Evolutionary conservation across 2,888 invertebrate genomes (phyloP), one percentile per base, ranked within the genome.

Genomic region (Eristalis arbustorum): DNA sequence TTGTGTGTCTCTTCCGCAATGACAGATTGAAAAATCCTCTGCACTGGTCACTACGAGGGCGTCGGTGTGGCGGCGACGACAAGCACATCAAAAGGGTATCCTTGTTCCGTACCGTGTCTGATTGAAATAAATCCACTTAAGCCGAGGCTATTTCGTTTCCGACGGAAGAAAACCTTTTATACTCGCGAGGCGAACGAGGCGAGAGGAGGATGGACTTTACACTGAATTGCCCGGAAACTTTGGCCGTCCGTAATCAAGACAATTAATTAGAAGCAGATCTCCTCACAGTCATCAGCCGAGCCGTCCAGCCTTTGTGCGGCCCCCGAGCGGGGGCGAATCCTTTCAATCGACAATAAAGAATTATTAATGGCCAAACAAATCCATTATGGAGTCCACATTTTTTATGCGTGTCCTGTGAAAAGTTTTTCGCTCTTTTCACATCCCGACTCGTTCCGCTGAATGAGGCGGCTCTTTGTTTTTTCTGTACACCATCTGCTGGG

Each of bases 331-430:
- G 11, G 40, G 74, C 66, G 34, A 83, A 87, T 83, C 83, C 75
- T 83, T 87, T 83, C 87, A 87, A 87, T 87, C 87, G 87, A 83
- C 83, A 83, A 82, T 87, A 87, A 87, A 83, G 75, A 87, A 87
- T 87, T 87, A 87, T 87, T 87, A 83, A 87, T 87, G 87, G 87
- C 75, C 87, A 87, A 87, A 87, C 87, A 87, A 87, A 87, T 87
- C 75, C 87, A 78, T 78, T 82, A 87, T 83, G 74, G 71, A 75
- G 80, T 66, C 62, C 80, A 18, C 25, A 28, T 59, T 28, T 66
- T 78, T 82, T 62, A 71, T 83, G 75, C 83, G 78, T 87, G 83
- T 83, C 68, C 83, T 75, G 78, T 79, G 83, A 75, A 83, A 83
- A 79, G 79, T 78, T 87, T 67, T 82, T 59, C 87, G 68, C 49